Conservation (phyloP, 2,113 vertebrate species). For the Platysternon megacephalum region DNA sequence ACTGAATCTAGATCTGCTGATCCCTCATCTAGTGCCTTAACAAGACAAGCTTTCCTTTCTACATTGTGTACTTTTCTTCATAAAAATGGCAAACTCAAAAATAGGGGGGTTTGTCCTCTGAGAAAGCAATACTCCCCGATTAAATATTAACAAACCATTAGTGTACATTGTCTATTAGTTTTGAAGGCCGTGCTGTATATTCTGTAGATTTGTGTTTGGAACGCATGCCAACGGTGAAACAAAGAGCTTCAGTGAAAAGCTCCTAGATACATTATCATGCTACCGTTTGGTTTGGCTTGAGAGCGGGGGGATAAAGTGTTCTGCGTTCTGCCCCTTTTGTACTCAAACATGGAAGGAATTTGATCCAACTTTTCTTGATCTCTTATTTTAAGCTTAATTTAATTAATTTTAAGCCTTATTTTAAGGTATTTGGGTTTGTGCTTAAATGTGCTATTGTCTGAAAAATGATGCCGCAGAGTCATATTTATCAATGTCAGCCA, state of each 20-base stretch:
- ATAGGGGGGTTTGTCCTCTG: background rate
- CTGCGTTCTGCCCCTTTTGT: background rate
- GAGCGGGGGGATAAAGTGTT: background rate
- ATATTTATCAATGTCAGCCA: too few relatives aligned
- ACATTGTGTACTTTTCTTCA: background rate
- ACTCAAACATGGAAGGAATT: background rate
- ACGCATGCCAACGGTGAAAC: background rate
- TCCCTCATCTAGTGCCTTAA: background rate
- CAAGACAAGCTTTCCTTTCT: background rate
- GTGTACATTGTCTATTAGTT: background rate
- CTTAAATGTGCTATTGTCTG: background rate
- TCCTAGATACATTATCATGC: background rate
- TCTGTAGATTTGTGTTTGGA: fast-evolving
- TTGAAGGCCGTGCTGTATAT: background rate
- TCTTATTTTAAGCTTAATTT: background rate
- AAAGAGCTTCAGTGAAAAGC: background rate
- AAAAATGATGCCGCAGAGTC: background rate
- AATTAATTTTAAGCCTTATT: too few relatives aligned
- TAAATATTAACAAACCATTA: background rate
- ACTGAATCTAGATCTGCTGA: background rate
- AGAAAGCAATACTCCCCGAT: background rate
- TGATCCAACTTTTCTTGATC: background rate
- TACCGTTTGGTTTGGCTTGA: background rate
- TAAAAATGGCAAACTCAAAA: background rate
- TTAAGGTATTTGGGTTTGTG: background rate